Percentiles rank a stretch among this genome's conserved stretches.
These are phyloP conservation scores for Pollenia griseotomentosa DNA, from an alignment of 2,888 invertebrate species.

Conservation along the genomic window DNA sequence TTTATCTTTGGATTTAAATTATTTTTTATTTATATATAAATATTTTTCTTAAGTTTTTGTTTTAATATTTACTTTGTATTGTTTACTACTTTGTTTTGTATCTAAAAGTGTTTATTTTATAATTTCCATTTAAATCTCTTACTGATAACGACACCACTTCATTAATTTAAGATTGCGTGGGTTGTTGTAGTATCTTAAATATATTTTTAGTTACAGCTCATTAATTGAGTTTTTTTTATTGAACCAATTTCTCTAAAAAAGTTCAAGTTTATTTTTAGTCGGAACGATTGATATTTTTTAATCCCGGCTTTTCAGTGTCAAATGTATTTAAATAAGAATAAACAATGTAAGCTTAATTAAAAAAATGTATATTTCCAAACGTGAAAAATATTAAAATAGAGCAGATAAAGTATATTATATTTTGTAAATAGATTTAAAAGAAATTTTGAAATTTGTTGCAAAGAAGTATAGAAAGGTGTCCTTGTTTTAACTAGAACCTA, in stretches of 20 bases:
- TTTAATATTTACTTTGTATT: conserved; percentile 49
- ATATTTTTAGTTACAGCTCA: conserved; percentile 1
- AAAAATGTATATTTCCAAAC: not conserved
- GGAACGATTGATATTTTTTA: conserved; percentile 2
- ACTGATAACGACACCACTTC: conserved; percentile 65
- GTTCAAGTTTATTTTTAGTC: conserved; percentile 1
- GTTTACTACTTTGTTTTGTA: conserved; percentile 51
- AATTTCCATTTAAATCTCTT: conserved; percentile 59
- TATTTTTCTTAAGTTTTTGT: conserved; percentile 21
- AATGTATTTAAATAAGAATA: conserved; percentile 5
- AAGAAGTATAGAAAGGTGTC: too few relatives aligned
- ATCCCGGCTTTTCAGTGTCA: conserved; percentile 11
- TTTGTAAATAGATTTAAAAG: too few relatives aligned
- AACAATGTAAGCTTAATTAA: conserved; percentile 3
- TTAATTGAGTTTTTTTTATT: not conserved
- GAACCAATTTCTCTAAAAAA: not conserved
- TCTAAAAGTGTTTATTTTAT: conserved; percentile 29
- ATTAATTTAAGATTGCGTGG: conserved; percentile 65
- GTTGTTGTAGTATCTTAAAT: conserved; percentile 16
- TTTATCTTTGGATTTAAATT: conserved; percentile 17
- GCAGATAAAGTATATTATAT: too few relatives aligned
- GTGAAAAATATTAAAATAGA: too few relatives aligned
- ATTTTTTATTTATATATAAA: not conserved
- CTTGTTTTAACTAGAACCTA: too few relatives aligned
- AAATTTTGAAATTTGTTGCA: too few relatives aligned